Evolutionary conservation across 2,797 vertebrate species (phyloP).

Genomic region (Coregonus suidteri): DNA sequence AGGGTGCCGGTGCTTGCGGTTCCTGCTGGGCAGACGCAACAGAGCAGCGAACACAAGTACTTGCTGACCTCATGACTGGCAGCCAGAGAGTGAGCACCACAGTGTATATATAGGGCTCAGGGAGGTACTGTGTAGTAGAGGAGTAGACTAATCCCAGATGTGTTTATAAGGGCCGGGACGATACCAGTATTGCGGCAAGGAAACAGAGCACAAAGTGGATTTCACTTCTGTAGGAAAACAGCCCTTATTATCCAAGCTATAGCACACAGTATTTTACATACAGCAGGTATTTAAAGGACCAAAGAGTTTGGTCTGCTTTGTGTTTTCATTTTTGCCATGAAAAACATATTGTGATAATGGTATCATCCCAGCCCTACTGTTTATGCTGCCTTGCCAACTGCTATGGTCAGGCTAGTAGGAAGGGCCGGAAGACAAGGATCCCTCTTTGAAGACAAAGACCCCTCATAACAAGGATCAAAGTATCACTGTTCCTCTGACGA

Average conservation of each 20-base stretch:
- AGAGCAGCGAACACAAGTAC: slow-evolving; percentile 74
- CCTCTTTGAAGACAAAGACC: neutral
- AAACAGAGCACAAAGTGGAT: no score
- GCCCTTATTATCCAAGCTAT: no score
- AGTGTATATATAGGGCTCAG: neutral
- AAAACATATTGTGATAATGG: no score
- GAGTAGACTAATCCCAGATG: neutral
- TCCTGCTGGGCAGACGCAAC: slow-evolving; percentile 51
- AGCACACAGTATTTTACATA: no score
- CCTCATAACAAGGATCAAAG: neutral
- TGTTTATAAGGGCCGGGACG: no score
- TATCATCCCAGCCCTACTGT: neutral
- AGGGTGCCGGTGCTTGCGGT: slow-evolving; percentile 68
- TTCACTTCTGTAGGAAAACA: no score
- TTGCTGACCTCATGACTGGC: slow-evolving; percentile 74
- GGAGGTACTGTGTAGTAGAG: neutral
- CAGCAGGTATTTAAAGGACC: no score
- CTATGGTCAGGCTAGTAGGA: neutral
- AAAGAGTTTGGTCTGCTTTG: no score
- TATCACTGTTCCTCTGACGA: neutral
- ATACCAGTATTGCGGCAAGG: no score
- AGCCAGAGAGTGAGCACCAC: neutral
- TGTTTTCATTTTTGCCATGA: no score
- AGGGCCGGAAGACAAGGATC: neutral
- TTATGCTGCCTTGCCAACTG: neutral